Base-by-base conservation (phyloP, 2,113 vertebrate species). In the Misgurnus mizolepis region DNA sequence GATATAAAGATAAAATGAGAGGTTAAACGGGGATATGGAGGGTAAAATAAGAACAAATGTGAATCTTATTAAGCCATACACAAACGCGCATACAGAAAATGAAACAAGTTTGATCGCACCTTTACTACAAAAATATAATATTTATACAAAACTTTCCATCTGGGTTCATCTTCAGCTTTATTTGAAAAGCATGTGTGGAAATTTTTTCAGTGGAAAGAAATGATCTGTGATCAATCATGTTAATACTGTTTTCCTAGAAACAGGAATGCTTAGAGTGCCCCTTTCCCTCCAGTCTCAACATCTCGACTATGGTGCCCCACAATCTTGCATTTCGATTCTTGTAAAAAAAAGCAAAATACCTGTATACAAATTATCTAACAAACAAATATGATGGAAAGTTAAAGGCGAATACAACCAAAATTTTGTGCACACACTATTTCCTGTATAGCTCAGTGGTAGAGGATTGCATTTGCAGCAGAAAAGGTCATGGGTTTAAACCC, bases 151-250 rank as follows among this genome's bases (percentile, higher is more conserved):
- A 68, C 64, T 66, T 53, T 68, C 64, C 85, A 87, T 88, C 87
- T 87, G 85, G 82, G 86, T 79, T 66, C 9, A 71, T 78, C 73
- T 72, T 81, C 47, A 17, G 27, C 17, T 87, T 85, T 82, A 55
- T 6, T 84, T 85, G 74, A 79, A 87, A 88, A 80, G 80, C 67
- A 64, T 85, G 85, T 64, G 80, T 65, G 80, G 78, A 27, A 83
- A 89, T 71, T 82, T 86, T 74, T 78, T 47, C 45, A 6, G 12
- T 75, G 78, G 69, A 74, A 79, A 85, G 84, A 85, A 81, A 70
- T n/a, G 6, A 65, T 47, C 78, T 22, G 7, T 55, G 9, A 78
- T 86, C 74, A 69, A 80, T 80, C 67, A 62, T 58, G 75, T 58
- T 67, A 22, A 83, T 71, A 50, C 39, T 64, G 43, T 34, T 56